Evolutionary conservation across 2,113 vertebrate species (phyloP).

Genomic region (Trogon melanurus): DNA sequence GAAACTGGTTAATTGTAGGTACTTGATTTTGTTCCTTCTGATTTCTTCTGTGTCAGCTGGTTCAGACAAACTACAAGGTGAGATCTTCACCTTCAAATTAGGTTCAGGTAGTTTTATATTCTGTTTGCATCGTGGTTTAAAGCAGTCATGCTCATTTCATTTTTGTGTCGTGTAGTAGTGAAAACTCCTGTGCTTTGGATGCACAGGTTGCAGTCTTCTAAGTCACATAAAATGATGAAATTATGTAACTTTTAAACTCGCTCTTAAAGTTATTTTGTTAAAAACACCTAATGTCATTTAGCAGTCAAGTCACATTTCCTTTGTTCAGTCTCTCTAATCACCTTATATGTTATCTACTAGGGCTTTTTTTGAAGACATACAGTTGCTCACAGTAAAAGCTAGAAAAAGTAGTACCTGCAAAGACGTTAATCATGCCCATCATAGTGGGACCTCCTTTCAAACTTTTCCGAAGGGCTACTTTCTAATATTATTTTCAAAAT

Average conservation of each 20-base stretch:
- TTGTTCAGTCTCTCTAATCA: not conserved
- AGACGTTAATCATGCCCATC: not conserved
- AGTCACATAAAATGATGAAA: not conserved
- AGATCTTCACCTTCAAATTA: not conserved
- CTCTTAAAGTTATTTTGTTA: not conserved
- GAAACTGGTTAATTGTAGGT: not conserved
- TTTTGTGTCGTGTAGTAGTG: not conserved
- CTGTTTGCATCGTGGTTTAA: not conserved
- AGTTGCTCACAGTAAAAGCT: not conserved
- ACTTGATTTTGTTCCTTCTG: not conserved
- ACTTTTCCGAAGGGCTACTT: not conserved
- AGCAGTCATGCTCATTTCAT: not conserved
- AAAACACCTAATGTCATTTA: not conserved
- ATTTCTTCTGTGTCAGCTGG: not conserved
- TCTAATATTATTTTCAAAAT: not conserved
- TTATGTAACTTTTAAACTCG: not conserved
- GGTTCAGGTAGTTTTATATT: not conserved
- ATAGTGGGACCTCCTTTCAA: not conserved
- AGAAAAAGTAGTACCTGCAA: not conserved
- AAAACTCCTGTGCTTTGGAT: not conserved
- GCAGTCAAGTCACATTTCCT: not conserved
- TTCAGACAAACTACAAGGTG: not conserved
- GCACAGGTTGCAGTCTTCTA: not conserved
- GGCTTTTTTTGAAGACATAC: not conserved
- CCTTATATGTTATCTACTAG: not conserved